Percentiles rank a stretch among this genome's conserved stretches.
These are phyloP conservation scores for Caenorhabditis sp. DNA, from an alignment of 2,888 invertebrate genomes.

Conservation along the genomic window DNA sequence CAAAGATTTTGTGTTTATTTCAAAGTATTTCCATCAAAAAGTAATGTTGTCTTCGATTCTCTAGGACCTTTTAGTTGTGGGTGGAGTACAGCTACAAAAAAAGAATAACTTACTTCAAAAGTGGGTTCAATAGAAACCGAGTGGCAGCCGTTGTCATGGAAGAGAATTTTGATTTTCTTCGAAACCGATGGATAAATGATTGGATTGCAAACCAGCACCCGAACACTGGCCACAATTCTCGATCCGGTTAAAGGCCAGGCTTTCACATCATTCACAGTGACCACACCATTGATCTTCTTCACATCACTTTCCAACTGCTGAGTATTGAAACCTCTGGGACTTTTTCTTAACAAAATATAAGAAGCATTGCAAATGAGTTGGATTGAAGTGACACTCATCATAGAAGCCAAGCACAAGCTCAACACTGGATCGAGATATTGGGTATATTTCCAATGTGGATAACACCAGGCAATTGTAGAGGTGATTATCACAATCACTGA, in stretches of 20 bases:
- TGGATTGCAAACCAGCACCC: constrained; percentile 67
- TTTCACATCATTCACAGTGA: constrained; percentile 74
- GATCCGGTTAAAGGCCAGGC: constrained; percentile 51
- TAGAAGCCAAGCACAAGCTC: constrained; percentile 38
- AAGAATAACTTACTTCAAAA: constrained; percentile 56
- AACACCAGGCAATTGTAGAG: constrained; percentile 78
- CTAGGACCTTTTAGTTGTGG: too few relatives aligned
- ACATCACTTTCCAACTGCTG: constrained; percentile 66
- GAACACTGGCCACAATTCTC: constrained; percentile 70
- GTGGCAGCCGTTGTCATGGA: constrained; percentile 74
- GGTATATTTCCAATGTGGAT: constrained; percentile 74
- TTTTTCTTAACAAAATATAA: constrained; percentile 93
- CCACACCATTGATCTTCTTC: constrained; percentile 72
- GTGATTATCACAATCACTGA: constrained; percentile 89
- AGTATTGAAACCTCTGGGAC: constrained; percentile 91
- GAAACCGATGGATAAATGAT: constrained; percentile 73
- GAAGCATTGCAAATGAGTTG: constrained; percentile 86
- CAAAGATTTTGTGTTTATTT: not conserved
- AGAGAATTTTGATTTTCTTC: constrained; percentile 72
- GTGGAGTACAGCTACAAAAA: too few relatives aligned
- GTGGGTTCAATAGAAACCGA: constrained; percentile 75
- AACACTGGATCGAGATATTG: constrained; percentile 89
- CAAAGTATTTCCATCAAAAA: too few relatives aligned
- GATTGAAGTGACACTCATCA: constrained; percentile 51
- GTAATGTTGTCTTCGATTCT: too few relatives aligned